phyloP scores from a whole-genome alignment of 2,113 vertebrate genomes.

The Struthio camelus region DNA sequence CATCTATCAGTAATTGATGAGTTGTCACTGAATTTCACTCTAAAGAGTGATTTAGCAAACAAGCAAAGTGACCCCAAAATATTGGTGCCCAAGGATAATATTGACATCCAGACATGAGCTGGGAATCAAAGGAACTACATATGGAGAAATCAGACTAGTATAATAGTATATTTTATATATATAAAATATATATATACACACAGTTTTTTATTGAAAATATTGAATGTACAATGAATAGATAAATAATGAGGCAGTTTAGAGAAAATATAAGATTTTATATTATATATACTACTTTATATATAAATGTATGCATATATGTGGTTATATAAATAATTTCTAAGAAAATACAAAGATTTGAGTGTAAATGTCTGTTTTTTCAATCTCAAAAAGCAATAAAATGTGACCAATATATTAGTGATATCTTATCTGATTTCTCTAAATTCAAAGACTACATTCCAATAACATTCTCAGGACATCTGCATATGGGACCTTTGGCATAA shows the following conservation, averaged over 20 bases:
- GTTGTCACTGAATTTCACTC: neutral
- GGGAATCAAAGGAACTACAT: neutral
- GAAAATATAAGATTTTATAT: neutral
- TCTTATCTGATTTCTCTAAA: neutral
- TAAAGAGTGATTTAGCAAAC: neutral
- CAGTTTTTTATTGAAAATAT: too few species aligned
- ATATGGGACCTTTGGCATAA: neutral
- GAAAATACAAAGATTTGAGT: too few species aligned
- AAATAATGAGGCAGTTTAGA: accelerated
- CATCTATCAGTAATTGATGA: neutral
- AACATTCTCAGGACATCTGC: neutral
- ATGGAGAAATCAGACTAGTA: neutral
- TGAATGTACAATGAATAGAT: neutral
- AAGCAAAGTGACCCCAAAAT: neutral
- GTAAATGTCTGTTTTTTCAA: too few species aligned
- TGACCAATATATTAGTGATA: neutral
- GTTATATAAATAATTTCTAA: neutral
- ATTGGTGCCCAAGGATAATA: neutral
- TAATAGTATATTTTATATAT: too few species aligned
- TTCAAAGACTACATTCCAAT: neutral
- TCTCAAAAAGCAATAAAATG: neutral
- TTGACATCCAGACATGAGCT: neutral
- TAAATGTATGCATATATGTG: neutral
- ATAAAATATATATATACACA: too few species aligned
- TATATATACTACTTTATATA: neutral